phyloP scores from a whole-genome alignment of 1,140 invertebrate genomes.

The Neotoxoptera formosana region DNA sequence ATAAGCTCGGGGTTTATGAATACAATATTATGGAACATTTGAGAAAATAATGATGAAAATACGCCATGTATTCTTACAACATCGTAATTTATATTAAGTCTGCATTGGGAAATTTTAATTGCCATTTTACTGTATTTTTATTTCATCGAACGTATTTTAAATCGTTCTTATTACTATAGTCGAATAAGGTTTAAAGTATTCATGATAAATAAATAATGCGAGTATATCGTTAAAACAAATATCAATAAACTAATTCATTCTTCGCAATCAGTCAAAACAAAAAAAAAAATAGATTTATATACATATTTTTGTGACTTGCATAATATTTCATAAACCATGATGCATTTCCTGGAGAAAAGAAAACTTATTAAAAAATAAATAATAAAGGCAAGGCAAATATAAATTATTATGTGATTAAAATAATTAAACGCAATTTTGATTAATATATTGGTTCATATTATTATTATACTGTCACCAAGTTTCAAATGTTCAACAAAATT shows the following conservation, averaged over 20 bases:
- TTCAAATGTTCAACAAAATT: not conserved
- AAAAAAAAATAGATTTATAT: not conserved
- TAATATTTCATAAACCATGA: not conserved
- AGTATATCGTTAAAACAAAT: not conserved
- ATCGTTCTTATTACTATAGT: too few species aligned
- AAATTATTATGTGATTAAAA: not conserved
- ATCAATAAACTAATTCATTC: not conserved
- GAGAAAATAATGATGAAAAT: not conserved
- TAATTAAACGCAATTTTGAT: not conserved
- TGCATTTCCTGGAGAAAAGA: not conserved
- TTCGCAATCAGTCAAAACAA: not conserved
- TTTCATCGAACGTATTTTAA: not conserved
- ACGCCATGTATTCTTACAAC: not conserved
- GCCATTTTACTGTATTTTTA: not conserved
- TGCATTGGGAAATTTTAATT: not conserved
- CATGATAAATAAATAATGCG: not conserved
- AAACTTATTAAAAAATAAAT: not conserved
- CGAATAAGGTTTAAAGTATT: not conserved
- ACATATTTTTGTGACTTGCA: not conserved
- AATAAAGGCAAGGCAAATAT: not conserved
- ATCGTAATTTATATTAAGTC: not conserved
- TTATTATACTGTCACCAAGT: not conserved
- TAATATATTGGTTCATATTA: not conserved
- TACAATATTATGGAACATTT: not conserved
- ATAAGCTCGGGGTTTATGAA: not conserved